Percentiles rank a stretch among this genome's conserved stretches.
Conservation (phyloP, 2,888 invertebrate genomes). For the Augochlorella aurata region DNA sequence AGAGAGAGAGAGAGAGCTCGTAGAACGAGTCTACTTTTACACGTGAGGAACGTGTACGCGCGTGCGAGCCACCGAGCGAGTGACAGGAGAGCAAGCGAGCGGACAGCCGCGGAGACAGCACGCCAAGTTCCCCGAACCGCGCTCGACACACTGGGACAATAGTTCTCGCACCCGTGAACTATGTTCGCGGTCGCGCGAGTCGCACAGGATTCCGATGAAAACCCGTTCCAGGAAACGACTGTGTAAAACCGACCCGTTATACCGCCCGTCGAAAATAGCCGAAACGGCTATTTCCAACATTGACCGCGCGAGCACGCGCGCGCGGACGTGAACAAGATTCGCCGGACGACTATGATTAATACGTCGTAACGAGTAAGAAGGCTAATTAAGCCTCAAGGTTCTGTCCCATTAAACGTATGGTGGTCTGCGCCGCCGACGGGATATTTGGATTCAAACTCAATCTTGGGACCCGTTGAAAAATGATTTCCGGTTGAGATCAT, state of each 20-base stretch:
- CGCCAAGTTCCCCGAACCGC: conserved; percentile 28
- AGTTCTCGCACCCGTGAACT: not conserved
- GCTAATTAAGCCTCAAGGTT: conserved; percentile 55
- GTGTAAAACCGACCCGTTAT: conserved; percentile 18
- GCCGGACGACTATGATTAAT: conserved; percentile 44
- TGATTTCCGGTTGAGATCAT: too few species aligned
- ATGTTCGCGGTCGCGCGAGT: not conserved
- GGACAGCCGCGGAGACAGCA: not conserved
- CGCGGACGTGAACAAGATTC: conserved; percentile 8
- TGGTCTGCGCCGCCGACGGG: conserved; percentile 6
- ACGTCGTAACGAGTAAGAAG: conserved; percentile 14
- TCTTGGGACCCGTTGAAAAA: too few species aligned
- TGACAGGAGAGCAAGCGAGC: too few species aligned
- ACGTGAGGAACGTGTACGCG: not conserved
- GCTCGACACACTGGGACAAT: not conserved
- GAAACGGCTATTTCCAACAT: conserved; percentile 47
- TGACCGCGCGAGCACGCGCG: conserved; percentile 17
- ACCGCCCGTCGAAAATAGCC: conserved; percentile 45
- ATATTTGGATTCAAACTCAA: too few species aligned
- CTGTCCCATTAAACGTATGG: conserved; percentile 49
- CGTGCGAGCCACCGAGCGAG: not conserved
- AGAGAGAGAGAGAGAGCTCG: not conserved
- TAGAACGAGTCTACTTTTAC: not conserved
- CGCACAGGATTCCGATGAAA: conserved; percentile 20
- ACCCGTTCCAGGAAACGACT: conserved; percentile 39